Percentiles rank a stretch among this genome's conserved stretches.
Evolutionary conservation across 2,797 vertebrate genomes (phyloP).

Genomic region (Trachops cirrhosus): DNA sequence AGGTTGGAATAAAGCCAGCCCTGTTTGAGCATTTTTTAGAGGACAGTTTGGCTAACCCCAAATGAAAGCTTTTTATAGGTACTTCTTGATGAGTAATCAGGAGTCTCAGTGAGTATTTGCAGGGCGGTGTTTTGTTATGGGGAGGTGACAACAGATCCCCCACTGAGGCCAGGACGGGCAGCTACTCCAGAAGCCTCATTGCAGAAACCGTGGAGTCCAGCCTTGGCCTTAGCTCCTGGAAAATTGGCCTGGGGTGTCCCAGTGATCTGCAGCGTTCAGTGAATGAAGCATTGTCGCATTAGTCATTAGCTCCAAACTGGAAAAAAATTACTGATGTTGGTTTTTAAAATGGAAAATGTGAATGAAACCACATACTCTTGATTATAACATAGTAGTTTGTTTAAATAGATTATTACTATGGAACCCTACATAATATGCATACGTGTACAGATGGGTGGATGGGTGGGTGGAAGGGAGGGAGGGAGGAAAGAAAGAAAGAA

Average conservation of each 20-base stretch:
- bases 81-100: slow-evolving; percentile 51
- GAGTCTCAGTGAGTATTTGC: slow-evolving; percentile 41
- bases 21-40: slow-evolving; percentile 65
- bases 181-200: slow-evolving; percentile 61
- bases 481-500: too few species aligned
- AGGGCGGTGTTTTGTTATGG: slow-evolving; percentile 63
- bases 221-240: slow-evolving; percentile 83
- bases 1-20: slow-evolving; percentile 69
- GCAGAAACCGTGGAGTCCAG: slow-evolving; percentile 70
- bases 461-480: not conserved
- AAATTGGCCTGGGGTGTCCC: slow-evolving; percentile 79
- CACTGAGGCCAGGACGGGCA: slow-evolving; percentile 54
- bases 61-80: slow-evolving; percentile 64
- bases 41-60: slow-evolving; percentile 37
- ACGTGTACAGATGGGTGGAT: not conserved
- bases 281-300: slow-evolving; percentile 86
- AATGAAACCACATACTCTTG: slow-evolving; percentile 69
- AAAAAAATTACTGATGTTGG: slow-evolving; percentile 61
- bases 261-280: slow-evolving; percentile 82
- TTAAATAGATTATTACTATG: not conserved
- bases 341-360: slow-evolving; percentile 82
- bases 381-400: slow-evolving; percentile 57
- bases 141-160: slow-evolving; percentile 65
- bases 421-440: rapidly evolving
- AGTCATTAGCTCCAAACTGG: slow-evolving; percentile 76